Evolutionary conservation across 2,888 invertebrate species (phyloP).

Genomic region (Mimachlamys varia): DNA sequence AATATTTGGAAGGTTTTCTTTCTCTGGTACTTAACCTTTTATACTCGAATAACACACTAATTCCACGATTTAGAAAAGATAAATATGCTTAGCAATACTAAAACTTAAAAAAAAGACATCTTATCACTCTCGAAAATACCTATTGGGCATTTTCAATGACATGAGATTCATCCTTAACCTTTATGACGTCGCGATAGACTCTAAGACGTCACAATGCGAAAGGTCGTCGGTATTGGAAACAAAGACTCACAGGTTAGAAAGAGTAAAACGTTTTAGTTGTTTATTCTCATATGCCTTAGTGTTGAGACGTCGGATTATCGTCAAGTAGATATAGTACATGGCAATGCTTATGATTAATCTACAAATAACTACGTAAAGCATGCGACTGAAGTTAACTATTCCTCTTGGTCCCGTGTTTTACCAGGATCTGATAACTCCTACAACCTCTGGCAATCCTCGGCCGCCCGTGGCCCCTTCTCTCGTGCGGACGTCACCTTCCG

Average conservation of each 20-base stretch:
- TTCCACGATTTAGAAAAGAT: no score
- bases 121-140: no score
- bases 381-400: neutral
- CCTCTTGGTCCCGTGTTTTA: neutral
- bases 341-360: neutral
- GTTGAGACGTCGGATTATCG: no score
- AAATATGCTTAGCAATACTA: no score
- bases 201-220: neutral
- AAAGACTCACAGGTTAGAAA: no score
- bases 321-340: neutral
- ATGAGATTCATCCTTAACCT: neutral
- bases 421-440: neutral
- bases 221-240: neutral
- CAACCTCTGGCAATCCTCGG: neutral
- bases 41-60: no score
- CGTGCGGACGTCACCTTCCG: neutral
- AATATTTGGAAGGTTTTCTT: no score
- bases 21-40: no score
- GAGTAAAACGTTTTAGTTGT: no score
- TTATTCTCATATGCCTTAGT: no score
- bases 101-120: no score
- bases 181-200: neutral
- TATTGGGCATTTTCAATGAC: no score
- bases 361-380: neutral
- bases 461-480: neutral